Conservation (phyloP, 2,113 vertebrate species). For the Brachyistius frenatus region DNA sequence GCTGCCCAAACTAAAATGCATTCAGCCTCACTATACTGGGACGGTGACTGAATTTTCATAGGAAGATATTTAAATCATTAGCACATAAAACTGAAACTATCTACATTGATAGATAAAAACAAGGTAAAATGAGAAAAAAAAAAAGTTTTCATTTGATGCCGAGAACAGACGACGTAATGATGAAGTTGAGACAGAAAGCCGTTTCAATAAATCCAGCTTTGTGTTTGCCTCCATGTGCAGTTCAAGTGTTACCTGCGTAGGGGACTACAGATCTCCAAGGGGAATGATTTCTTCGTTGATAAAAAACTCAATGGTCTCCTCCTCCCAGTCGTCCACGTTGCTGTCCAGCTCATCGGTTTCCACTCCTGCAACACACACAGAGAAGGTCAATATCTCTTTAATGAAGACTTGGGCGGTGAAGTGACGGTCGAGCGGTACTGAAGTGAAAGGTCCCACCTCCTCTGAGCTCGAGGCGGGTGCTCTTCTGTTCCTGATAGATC, state of each 20-base stretch:
- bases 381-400: background rate
- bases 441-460: conserved; percentile 84
- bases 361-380: conserved; percentile 83
- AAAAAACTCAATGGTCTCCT: conserved; percentile 99
- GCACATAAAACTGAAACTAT: background rate
- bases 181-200: background rate
- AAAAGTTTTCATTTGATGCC: no score
- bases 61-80: no score
- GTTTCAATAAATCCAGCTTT: background rate
- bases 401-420: background rate
- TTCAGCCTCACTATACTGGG: no score
- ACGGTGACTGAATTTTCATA: no score
- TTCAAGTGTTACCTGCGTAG: conserved; percentile 75
- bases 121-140: background rate
- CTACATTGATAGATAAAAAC: background rate
- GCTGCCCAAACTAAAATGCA: no score
- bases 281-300: conserved; percentile 99
- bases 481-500: conserved; percentile 90
- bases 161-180: no score
- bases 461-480: conserved; percentile 90
- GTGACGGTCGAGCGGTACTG: background rate
- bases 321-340: conserved; percentile 99
- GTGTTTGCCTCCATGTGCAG: background rate
- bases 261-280: conserved; percentile 91
- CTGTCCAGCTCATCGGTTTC: conserved; percentile 97